Evolutionary conservation across 2,888 invertebrate genomes (phyloP), one percentile per base, ranked within the genome.

Genomic region (Resseliella maxima): DNA sequence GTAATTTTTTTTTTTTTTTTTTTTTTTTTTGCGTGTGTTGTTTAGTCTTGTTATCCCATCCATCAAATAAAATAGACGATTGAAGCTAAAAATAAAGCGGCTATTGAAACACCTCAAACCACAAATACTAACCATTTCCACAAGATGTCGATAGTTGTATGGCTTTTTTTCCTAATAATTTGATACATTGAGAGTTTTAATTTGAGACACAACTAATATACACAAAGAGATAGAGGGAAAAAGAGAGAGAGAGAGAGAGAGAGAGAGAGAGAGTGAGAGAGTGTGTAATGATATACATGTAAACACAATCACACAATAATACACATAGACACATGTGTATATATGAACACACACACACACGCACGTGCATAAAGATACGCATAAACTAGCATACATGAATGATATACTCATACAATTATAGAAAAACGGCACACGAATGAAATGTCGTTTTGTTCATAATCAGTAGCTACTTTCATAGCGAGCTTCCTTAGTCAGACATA

Each of bases 381-480:
- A n/a, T n/a, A n/a, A n/a, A n/a, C n/a, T n/a, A n/a, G n/a, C n/a
- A n/a, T n/a, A n/a, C n/a, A n/a, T n/a, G n/a, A n/a, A n/a, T n/a
- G n/a, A n/a, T n/a, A n/a, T n/a, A n/a, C n/a, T n/a, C n/a, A n/a
- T n/a, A n/a, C n/a, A n/a, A n/a, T n/a, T n/a, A n/a, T n/a, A n/a
- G n/a, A n/a, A 24, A 8, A 50, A 50, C 50, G 27, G 15, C 59
- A 59, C 59, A 59, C 59, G 59, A 59, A 59, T 27, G 72, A 72
- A 72, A 72, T 72, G 35, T 72, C 72, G 72, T 72, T 72, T 72
- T 15, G 72, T 35, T 72, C 31, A 31, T 72, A 35, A 72, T 72
- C 72, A 72, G 72, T 72, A 31, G 72, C 31, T 31, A 8, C 31
- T 31, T 72, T 72, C 35, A 31, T 31, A 15, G 15, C 72, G 31